Base-by-base conservation (phyloP, 2,113 vertebrate genomes). In the Urocynchramus pylzowi region DNA sequence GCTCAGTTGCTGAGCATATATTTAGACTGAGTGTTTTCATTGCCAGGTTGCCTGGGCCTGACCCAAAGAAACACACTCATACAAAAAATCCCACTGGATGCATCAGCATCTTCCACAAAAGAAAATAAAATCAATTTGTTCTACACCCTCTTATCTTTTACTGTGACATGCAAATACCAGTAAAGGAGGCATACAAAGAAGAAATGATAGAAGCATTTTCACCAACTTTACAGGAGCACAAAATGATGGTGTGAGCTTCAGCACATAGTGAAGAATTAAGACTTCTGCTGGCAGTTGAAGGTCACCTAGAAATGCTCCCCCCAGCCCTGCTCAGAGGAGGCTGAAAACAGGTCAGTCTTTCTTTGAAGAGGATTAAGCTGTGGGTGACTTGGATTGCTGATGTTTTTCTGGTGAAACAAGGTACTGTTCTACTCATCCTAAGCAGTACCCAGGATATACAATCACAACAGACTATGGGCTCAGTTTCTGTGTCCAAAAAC, bases 291-390 rank as follows among this genome's bases (percentile, higher is more conserved):
- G 60, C 54, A 86, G 22, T 27, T 6, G 64, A 82, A 93, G 54
- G 71, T 90, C 84, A 95, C 78, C 50, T 53, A 73, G 20, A 83
- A 87, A 89, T 86, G 59, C 10, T 80, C 30, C 42, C 84, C 68
- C 33, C 63, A 74, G 7, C 23, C 27, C 47, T 35, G 35, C 67
- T 83, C 65, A 80, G 70, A 78, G 22, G 45, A 85, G 33, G 39
- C 41, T 90, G 87, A 74, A 88, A 85, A 90, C 78, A 96, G 82
- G 45, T 77, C 73, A 83, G 50, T 53, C 85, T 83, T 83, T 94
- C 88, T 85, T 74, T 83, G 83, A 68, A 83, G 68, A 88, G 82
- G 54, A 91, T 93, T 88, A 90, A 93, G 47, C 52, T 59, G 28
- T 81, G 42, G 59, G 56, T 94, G 71, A 92, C 71, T 90, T 0